Evolutionary conservation across 2,113 vertebrate species (phyloP), one percentile per base, ranked within the genome.

Genomic region (Seriola aureovittata): DNA sequence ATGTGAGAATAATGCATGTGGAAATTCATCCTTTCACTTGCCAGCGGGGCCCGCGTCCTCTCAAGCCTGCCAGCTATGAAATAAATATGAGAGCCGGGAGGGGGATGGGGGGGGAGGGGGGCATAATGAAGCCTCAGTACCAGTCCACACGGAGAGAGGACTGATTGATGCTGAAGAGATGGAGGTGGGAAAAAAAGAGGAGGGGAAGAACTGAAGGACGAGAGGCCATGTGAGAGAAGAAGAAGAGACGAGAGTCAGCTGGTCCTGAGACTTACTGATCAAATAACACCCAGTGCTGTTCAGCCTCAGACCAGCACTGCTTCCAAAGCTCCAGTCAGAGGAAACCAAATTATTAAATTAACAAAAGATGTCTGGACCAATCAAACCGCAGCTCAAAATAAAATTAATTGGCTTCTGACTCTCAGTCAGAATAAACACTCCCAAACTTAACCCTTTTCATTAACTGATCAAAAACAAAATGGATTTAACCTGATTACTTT

Each of bases 1-100:
- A 55, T 11, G 29, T 48, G 80, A 85, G 89, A 93, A 91, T 94
- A 91, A 94, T 94, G 85, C 85, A 93, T 92, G 93, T 93, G 92
- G 88, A 94, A 93, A 94, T 90, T 94, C 92, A 93, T 70, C 91
- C 93, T 90, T 87, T 93, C 92, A 93, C 91, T 88, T 80, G 90
- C 85, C 88, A 83, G 87, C 78, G 21, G 86, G 91, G 71, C 76
- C 59, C 46, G 14, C 71, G 70, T 78, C 72, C 78, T 84, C 72
- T 87, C n/a, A 29, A 77, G 90, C 71, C 88, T 87, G 79, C 76
- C 60, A 86, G 80, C 64, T 23, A 92, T 94, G 91, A 95, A 94
- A 94, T 91, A 95, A 93, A 94, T 93, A 95, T 94, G 92, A 94
- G 91, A 16, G 60, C 4, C 11, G 29, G 25, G 29, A 48, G 62